A percentile compares a stretch with the other conserved stretches of the same genome.
These are phyloP conservation scores for Corvus cornix DNA, from an alignment of 2,113 vertebrate genomes.

Conservation along the genomic window DNA sequence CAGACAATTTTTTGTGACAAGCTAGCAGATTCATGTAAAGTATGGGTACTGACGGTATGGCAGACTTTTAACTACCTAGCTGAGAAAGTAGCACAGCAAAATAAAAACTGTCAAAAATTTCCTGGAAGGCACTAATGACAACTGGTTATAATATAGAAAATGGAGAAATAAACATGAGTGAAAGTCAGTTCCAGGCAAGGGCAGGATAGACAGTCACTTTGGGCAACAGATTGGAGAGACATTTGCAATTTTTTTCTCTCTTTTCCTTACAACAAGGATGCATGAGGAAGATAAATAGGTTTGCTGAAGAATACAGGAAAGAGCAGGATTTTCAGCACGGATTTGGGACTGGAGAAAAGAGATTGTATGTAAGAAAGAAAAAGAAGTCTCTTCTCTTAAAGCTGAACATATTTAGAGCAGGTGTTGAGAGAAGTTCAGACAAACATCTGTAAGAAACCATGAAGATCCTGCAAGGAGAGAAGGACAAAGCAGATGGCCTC, in stretches of 20 bases:
- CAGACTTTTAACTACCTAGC: background rate
- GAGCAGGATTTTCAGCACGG: background rate
- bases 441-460: background rate
- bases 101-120: background rate
- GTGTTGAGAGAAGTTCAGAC: background rate
- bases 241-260: background rate
- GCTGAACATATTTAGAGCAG: background rate
- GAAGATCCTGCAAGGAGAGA: background rate
- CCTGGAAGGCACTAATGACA: background rate
- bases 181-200: background rate
- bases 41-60: background rate
- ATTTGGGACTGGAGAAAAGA: background rate
- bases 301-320: background rate
- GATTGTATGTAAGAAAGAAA: background rate
- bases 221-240: background rate
- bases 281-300: background rate
- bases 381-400: background rate
- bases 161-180: background rate
- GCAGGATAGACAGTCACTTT: background rate
- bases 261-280: background rate
- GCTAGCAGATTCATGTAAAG: background rate
- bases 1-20: background rate
- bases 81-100: background rate
- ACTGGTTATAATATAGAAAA: background rate
- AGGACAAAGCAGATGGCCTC: background rate